Evolutionary conservation across 2,113 vertebrate genomes (phyloP), one percentile per base, ranked within the genome.

Genomic region (Grammomys dolichurus): DNA sequence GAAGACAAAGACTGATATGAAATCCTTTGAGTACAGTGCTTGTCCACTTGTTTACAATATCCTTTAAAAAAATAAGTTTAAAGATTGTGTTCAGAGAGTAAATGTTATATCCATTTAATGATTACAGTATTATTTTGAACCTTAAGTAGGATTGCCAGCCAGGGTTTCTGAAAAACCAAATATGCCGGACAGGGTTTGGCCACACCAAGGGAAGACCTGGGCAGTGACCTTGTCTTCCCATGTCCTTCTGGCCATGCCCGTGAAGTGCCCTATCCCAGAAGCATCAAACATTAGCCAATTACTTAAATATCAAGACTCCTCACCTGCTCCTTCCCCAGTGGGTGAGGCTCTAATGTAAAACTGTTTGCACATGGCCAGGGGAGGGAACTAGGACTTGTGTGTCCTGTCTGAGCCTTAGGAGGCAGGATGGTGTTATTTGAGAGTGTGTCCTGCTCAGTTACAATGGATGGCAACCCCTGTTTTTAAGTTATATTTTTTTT

Each of bases 101-200:
- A 98, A 98, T 98, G 96, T 98, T 98, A 96, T 98, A 97, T 98
- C 96, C 97, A 97, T 97, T 76, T 98, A 98, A 96, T 97, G 97
- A 98, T 98, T 97, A 98, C 98, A 99, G 98, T 99, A 98, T 99
- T 99, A 99, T 99, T 98, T 98, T 97, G 85, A 98, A 98, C 97
- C 96, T 98, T 98, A 96, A 97, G 93, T 97, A 98, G 97, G 97
- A 98, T 98, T 98, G 98, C 98, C 98, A 98, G 98, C 97, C 98
- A 98, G 97, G 97, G 97, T 98, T 98, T 98, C 97, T 97, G 78
- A 95, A 96, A 96, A 92, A 88, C 58, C 96, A 94, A 89, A 98
- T 97, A 96, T 97, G 77, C 87, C 94, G 1, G 96, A 94, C 94
- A 92, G 82, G 93, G 93, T 58, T 1, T 98, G 96, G 95, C 96